phyloP scores from a whole-genome alignment of 2,797 vertebrate species.

The Acanthopagrus latus region DNA sequence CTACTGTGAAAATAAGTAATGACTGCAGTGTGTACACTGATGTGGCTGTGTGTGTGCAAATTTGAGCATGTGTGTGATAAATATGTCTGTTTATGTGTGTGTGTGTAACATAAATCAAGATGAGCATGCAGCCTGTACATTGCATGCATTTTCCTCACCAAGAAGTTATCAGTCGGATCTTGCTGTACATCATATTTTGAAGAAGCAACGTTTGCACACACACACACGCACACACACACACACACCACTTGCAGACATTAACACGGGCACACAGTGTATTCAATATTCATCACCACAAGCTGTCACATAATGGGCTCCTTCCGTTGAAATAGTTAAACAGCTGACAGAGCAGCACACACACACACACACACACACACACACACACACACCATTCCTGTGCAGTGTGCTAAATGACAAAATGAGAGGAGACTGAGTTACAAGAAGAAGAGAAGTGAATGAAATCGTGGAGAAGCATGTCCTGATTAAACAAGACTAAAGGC shows the following conservation, averaged over 20 bases:
- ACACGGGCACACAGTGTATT: slow-evolving; percentile 69
- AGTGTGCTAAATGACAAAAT: slow-evolving; percentile 15
- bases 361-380: slow-evolving; percentile 27
- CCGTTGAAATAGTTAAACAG: slow-evolving; percentile 77
- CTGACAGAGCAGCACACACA: slow-evolving; percentile 71
- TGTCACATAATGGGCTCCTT: slow-evolving; percentile 82
- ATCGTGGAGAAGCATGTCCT: neutral
- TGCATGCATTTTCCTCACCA: slow-evolving; percentile 23
- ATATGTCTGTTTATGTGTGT: neutral
- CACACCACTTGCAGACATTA: slow-evolving; percentile 49
- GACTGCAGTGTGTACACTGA: slow-evolving; percentile 13
- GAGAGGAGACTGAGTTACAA: slow-evolving; percentile 2
- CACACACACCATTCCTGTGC: neutral
- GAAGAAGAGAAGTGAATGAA: neutral
- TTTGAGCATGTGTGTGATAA: slow-evolving; percentile 3
- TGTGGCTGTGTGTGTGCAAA: slow-evolving; percentile 10
- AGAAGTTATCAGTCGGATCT: slow-evolving; percentile 41
- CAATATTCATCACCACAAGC: slow-evolving; percentile 83
- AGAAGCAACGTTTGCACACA: slow-evolving; percentile 23
- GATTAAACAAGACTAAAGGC: neutral
- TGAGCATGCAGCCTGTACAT: slow-evolving; percentile 19
- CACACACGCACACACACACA: slow-evolving; percentile 37
- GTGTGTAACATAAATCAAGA: slow-evolving; percentile 15
- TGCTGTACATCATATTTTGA: slow-evolving; percentile 32
- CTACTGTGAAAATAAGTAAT: slow-evolving; percentile 69